Evolutionary conservation across 2,113 vertebrate genomes (phyloP), one percentile per base, ranked within the genome.

Genomic region (Nesogale talazaci): DNA sequence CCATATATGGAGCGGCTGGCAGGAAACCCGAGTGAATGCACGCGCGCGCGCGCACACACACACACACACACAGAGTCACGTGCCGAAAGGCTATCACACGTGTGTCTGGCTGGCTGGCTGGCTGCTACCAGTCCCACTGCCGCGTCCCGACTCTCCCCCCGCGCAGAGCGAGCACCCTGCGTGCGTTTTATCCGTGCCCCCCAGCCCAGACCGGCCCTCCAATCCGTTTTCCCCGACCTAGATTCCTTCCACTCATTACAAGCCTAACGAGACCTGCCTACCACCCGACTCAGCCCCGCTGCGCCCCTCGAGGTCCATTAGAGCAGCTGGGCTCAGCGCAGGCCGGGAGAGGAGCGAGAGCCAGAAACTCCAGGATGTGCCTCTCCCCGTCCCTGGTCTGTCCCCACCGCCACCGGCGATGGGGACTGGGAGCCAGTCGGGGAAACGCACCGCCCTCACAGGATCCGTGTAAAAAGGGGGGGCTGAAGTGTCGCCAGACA

Each of bases 191-290:
- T 83, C 86, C 42, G 42, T 76, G 1, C 31, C 56, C 40, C 63
- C 86, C 92, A 93, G 3, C 95, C 6, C 42, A 83, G 90, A 92
- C 15, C 59, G 17, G 94, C 72, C 93, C 79, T 88, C 81, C 81
- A 82, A 80, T 74, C 82, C 40, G 69, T 88, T 86, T 92, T 93
- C 90, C 95, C 82, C 97, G 98, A 97, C 97, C 98, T 96, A 98
- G 90, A 97, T 98, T 97, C 91, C 88, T 77, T 93, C 96, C 95
- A 83, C 98, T 96, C 97, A 98, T 98, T 98, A 98, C 94, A 91
- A 96, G 96, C 93, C 96, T 97, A 95, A 96, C 83, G 67, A 95
- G 94, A 95, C 94, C 96, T 96, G 94, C 94, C 94, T 77, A 94
- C 91, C 94, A 97, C 96, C 94, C 94, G 85, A 94, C 96, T 97